Percentiles rank a stretch among this genome's conserved stretches.
Evolutionary conservation across 2,113 vertebrate species (phyloP).

Genomic region (Zingel zingel): DNA sequence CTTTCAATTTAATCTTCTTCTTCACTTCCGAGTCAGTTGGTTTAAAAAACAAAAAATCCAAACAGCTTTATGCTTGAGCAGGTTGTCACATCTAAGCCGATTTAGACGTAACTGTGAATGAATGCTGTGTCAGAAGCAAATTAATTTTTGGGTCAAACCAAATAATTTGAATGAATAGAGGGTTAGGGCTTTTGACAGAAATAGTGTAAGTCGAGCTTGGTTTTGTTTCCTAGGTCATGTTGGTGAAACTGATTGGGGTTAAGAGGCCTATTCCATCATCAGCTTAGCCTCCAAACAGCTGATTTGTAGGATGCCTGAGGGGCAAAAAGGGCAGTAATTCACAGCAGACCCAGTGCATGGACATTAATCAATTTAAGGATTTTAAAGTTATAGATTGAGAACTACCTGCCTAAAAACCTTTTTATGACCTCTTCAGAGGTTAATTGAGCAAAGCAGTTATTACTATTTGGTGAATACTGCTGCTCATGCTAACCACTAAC

Average conservation of each 20-base stretch:
- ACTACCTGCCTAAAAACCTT: not conserved
- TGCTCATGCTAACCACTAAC: not conserved
- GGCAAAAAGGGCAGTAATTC: slow-evolving; percentile 11
- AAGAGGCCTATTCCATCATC: slow-evolving; percentile 40
- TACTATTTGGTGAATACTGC: not conserved
- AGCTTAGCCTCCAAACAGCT: slow-evolving; percentile 3
- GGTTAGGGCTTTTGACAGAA: slow-evolving; percentile 4
- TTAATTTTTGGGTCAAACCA: slow-evolving; percentile 13
- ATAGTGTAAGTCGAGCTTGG: not conserved
- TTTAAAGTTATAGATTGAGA: not conserved
- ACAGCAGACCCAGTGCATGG: not conserved
- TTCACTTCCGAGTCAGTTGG: slow-evolving; percentile 19
- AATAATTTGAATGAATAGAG: slow-evolving; percentile 31
- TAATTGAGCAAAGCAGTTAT: not conserved
- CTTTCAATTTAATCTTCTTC: slow-evolving; percentile 52
- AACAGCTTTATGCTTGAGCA: slow-evolving; percentile 34
- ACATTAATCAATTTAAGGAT: not conserved
- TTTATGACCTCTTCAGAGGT: not conserved
- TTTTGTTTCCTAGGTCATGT: not conserved
- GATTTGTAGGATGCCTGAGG: not conserved
- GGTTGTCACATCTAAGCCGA: slow-evolving; percentile 43
- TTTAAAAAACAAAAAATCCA: slow-evolving; percentile 29
- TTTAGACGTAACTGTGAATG: slow-evolving; percentile 39
- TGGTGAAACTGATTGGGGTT: slow-evolving; percentile 19
- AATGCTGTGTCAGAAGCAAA: slow-evolving; percentile 28